phyloP scores from a whole-genome alignment of 2,888 invertebrate genomes.

The Oscheius sp. region DNA sequence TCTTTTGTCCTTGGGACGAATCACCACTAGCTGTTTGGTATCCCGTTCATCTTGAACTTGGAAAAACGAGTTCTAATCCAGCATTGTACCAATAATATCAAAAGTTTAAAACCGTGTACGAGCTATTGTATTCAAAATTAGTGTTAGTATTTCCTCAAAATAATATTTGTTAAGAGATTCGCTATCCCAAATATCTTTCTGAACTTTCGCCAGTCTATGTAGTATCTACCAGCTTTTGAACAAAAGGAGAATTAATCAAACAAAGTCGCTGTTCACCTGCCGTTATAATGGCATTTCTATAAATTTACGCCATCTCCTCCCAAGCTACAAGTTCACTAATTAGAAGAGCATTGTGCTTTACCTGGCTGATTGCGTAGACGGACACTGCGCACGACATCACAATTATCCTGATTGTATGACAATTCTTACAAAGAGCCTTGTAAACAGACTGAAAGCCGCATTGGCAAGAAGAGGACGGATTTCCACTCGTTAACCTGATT shows the following conservation, averaged over 20 bases:
- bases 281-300: slow-evolving; percentile 17
- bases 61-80: too few relatives aligned
- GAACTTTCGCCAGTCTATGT: too few relatives aligned
- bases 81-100: too few relatives aligned
- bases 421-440: slow-evolving; percentile 9
- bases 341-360: background rate
- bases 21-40: too few relatives aligned
- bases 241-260: slow-evolving; percentile 9
- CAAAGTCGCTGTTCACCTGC: slow-evolving; percentile 22
- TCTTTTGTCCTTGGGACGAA: background rate
- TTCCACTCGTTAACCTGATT: slow-evolving; percentile 4
- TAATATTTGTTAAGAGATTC: too few relatives aligned
- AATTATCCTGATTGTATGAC: slow-evolving; percentile 5
- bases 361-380: background rate
- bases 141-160: too few relatives aligned
- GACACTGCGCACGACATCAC: background rate
- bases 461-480: background rate
- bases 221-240: background rate
- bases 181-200: too few relatives aligned
- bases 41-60: too few relatives aligned
- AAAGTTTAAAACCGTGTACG: too few relatives aligned
- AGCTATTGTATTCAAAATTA: too few relatives aligned
- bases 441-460: too few relatives aligned
- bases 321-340: background rate
- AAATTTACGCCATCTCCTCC: background rate